Evolutionary conservation across 2,797 vertebrate genomes (phyloP).

Genomic region (Petrocephalus sullivani): DNA sequence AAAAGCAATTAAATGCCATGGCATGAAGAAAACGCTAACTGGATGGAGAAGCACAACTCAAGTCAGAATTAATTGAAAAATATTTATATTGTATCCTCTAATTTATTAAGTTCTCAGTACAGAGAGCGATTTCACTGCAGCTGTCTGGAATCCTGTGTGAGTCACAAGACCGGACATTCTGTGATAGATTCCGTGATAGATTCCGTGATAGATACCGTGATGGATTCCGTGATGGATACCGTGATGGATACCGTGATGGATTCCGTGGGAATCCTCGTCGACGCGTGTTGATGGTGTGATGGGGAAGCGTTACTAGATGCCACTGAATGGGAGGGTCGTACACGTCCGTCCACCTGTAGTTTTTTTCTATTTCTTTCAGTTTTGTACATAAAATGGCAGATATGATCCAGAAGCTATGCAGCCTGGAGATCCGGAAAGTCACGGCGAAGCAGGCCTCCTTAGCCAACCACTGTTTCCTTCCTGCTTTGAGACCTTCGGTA

Average conservation of each 20-base stretch:
- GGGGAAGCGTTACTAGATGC: not conserved
- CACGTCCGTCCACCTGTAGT: not conserved
- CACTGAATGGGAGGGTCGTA: not conserved
- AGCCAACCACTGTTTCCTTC: not conserved
- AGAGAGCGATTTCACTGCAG: no score
- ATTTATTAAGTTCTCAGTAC: not conserved
- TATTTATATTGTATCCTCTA: not conserved
- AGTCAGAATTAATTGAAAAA: conserved; percentile 1
- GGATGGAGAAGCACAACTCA: not conserved
- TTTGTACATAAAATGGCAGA: not conserved
- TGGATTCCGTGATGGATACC: no score
- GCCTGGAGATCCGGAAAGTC: not conserved
- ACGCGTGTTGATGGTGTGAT: not conserved
- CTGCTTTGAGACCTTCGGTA: not conserved
- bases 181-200: not conserved
- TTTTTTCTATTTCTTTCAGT: not conserved
- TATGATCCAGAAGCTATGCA: not conserved
- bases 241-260: not conserved
- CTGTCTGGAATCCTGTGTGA: not conserved
- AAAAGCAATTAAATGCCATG: not conserved
- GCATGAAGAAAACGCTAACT: not conserved
- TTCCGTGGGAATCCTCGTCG: not conserved
- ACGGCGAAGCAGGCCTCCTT: not conserved
- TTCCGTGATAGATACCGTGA: no score
- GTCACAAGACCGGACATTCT: not conserved